phyloP scores from a whole-genome alignment of 2,113 vertebrate genomes.

The Hipposideros armiger region DNA sequence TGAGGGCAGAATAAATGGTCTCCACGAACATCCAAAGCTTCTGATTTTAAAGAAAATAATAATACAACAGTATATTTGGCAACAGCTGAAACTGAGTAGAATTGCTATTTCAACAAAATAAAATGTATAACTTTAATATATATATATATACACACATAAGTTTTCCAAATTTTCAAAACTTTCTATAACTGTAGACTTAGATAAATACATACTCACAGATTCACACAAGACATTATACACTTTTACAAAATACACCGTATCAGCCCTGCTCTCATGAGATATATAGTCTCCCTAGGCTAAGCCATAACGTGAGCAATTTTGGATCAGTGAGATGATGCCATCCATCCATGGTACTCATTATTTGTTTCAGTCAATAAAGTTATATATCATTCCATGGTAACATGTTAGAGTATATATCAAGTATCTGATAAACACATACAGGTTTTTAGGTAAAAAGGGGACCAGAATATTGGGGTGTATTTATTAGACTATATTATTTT shows the following conservation, averaged over 20 bases:
- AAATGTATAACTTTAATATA: background rate
- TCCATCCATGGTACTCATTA: background rate
- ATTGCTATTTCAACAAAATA: slow-evolving; percentile 36
- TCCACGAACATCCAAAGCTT: background rate
- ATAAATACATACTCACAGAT: background rate
- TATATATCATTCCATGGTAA: background rate
- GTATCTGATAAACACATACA: background rate
- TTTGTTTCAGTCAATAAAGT: slow-evolving; percentile 13
- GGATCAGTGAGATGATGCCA: background rate
- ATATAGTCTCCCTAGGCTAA: background rate
- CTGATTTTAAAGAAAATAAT: slow-evolving; percentile 21
- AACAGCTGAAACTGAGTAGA: slow-evolving; percentile 7
- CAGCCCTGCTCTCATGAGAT: background rate
- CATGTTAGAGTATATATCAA: background rate
- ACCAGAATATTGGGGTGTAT: background rate
- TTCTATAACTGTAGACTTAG: background rate
- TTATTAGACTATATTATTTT: background rate
- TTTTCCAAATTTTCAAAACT: background rate
- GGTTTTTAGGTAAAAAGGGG: background rate
- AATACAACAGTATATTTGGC: background rate
- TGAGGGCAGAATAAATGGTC: background rate
- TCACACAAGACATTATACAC: background rate
- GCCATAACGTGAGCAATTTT: background rate
- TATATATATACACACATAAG: background rate
- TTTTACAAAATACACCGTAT: background rate